Percentiles rank a stretch among this genome's conserved stretches.
Evolutionary conservation across 1,140 invertebrate species (phyloP).

Genomic region (Goniozus legneri): DNA sequence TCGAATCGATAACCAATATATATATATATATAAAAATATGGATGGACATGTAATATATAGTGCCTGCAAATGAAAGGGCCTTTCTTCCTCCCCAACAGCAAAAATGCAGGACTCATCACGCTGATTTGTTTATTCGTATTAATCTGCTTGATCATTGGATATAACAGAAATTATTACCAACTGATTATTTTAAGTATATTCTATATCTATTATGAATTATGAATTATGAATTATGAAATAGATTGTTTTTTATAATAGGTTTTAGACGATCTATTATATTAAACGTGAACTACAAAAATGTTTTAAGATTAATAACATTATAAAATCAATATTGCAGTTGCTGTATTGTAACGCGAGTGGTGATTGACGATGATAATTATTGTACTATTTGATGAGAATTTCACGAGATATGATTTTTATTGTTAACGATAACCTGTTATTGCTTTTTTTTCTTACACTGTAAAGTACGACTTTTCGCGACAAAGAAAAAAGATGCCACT

Average conservation of each 20-base stretch:
- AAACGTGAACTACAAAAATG: conserved; percentile 31
- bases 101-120: conserved; percentile 33
- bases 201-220: conserved; percentile 31
- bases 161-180: conserved; percentile 35
- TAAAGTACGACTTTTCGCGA: conserved; percentile 17
- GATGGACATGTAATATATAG: conserved; percentile 45
- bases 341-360: conserved; percentile 28
- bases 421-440: conserved; percentile 35
- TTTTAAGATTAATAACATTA: conserved; percentile 25
- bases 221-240: no score
- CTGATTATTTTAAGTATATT: conserved; percentile 36
- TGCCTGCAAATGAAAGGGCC: conserved; percentile 42
- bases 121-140: conserved; percentile 35
- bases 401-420: conserved; percentile 33
- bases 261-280: no score
- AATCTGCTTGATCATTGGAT: conserved; percentile 31
- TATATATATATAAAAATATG: no score
- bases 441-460: conserved; percentile 28
- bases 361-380: conserved; percentile 31
- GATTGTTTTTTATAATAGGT: no score
- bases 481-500: conserved; percentile 4
- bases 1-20: conserved; percentile 43
- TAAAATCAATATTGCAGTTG: conserved; percentile 33
- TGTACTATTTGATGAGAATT: conserved; percentile 37
- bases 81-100: conserved; percentile 27